Base-by-base conservation (phyloP, 1,140 invertebrate species). In the Zaprionus nigranus region DNA sequence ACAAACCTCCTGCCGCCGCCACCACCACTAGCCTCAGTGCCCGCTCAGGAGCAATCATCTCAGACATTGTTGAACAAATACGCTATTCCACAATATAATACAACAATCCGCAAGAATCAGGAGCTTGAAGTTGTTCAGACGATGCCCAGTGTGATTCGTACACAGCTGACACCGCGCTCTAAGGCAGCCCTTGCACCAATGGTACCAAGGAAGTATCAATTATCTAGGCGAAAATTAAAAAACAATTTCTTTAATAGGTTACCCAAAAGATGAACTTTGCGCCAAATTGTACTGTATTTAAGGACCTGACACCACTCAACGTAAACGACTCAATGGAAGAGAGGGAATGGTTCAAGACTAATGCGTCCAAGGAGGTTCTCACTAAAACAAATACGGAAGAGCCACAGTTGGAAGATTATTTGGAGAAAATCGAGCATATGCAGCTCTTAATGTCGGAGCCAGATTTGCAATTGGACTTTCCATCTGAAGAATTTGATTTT, bases 221-320 rank as follows among this genome's bases (percentile, higher is more conserved):
- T 3, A 20, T 22, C 11, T 6, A 36, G 1, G 28, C 20, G 7
- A 12, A 1, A 36, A 9, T 24, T 53, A 15, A 54, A 20, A 26
- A 56, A n/a, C n/a, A 28, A n/a, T 34, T 5, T 6, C 34, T 22
- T 34, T 53, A 15, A 26, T 26, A 87, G 84, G 36, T 82, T 34
- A 77, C 72, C 2, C 59, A 82, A 5, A 88, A 90, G 54, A 63
- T 88, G 53, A 88, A 88, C 57, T 90, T 88, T 24, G 20, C 59
- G 0, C 66, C 64, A 12, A 34, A 49, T 12, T 28, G 24, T 3
- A 12, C 69, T 0, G 46, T 88, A 4, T 88, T 85, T 17, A 79
- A 61, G n/a, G 38, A 77, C 40, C 58, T 88, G 5, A 22, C 70
- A 15, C 34, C 81, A 0, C 22, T 88, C 0, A 88, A 88, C 54